These are phyloP conservation scores for Horisme vitalbata DNA, from an alignment of 2,888 invertebrate species.

Conservation along the genomic window DNA sequence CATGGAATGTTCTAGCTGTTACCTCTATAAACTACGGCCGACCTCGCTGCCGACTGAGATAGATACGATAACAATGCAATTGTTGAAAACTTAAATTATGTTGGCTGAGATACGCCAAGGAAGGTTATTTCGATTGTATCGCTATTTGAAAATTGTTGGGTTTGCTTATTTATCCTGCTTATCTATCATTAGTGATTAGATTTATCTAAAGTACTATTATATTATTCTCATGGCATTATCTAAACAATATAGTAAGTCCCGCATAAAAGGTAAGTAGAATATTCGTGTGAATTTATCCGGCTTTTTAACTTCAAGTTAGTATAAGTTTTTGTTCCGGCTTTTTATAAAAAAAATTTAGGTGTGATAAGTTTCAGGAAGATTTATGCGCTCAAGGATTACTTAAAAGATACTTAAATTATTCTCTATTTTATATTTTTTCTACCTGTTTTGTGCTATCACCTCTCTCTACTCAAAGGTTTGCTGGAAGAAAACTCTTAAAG, in stretches of 20 bases:
- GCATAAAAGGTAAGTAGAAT: too few species aligned
- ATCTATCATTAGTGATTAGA: constrained; percentile 40
- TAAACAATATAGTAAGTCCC: constrained; percentile 28
- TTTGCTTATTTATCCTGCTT: constrained; percentile 46
- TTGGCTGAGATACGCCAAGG: constrained; percentile 49
- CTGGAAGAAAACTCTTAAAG: too few species aligned
- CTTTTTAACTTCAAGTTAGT: too few species aligned
- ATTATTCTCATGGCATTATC: constrained; percentile 43
- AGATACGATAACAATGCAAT: constrained; percentile 60
- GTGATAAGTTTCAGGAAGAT: too few species aligned
- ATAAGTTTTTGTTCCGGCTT: too few species aligned
- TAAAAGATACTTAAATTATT: too few species aligned
- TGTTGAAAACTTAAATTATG: constrained; percentile 66
- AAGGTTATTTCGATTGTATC: constrained; percentile 59
- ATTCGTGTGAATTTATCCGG: too few species aligned
- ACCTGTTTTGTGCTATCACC: too few species aligned
- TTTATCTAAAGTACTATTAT: constrained; percentile 43
- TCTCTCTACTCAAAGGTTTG: too few species aligned
- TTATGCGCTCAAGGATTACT: too few species aligned
- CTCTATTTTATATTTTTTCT: too few species aligned
- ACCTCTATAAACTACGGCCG: constrained; percentile 9
- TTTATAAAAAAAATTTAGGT: too few species aligned
- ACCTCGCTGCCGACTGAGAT: constrained; percentile 43
- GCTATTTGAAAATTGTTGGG: constrained; percentile 50
- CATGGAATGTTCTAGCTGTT: constrained; percentile 1